Percentiles rank a stretch among this genome's conserved stretches.
phyloP scores from a whole-genome alignment of 2,797 vertebrate species.

The Oreonectes daqikongensis region DNA sequence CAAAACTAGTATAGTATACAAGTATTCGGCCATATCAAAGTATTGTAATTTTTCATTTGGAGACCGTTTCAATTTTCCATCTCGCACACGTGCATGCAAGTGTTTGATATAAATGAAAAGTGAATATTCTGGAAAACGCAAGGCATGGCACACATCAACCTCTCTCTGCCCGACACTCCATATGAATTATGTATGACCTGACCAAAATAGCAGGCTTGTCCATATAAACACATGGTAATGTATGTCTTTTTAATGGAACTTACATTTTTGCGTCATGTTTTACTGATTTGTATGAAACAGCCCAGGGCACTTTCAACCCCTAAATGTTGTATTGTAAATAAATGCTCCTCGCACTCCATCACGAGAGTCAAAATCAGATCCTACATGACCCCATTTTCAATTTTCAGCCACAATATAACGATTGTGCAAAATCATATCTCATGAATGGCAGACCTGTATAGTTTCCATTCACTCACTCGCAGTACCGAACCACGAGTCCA shows the following conservation, averaged over 20 bases:
- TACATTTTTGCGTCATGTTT: constrained; percentile 43
- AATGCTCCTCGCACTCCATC: constrained; percentile 7
- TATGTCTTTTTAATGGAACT: constrained; percentile 36
- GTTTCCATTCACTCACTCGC: constrained; percentile 27
- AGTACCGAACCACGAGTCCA: constrained; percentile 17
- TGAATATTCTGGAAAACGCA: constrained; percentile 24
- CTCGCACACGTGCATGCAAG: neutral
- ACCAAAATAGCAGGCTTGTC: constrained; percentile 38
- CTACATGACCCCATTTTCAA: neutral
- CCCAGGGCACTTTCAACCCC: constrained; percentile 1
- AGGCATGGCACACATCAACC: neutral
- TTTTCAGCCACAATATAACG: constrained; percentile 2
- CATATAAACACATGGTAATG: constrained; percentile 36
- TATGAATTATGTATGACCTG: constrained; percentile 32
- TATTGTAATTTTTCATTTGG: neutral
- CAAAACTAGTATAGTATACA: constrained; percentile 29
- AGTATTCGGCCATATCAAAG: constrained; percentile 21
- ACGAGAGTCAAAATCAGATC: constrained; percentile 14
- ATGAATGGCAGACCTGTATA: constrained; percentile 13
- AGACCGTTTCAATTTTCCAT: neutral
- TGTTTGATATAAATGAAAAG: constrained; percentile 21
- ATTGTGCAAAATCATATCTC: constrained; percentile 4
- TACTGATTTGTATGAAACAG: constrained; percentile 37
- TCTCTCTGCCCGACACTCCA: neutral
- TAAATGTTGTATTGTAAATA: constrained; percentile 22